phyloP scores from a whole-genome alignment of 2,797 vertebrate species.

The Parotocinclus haroldoi region DNA sequence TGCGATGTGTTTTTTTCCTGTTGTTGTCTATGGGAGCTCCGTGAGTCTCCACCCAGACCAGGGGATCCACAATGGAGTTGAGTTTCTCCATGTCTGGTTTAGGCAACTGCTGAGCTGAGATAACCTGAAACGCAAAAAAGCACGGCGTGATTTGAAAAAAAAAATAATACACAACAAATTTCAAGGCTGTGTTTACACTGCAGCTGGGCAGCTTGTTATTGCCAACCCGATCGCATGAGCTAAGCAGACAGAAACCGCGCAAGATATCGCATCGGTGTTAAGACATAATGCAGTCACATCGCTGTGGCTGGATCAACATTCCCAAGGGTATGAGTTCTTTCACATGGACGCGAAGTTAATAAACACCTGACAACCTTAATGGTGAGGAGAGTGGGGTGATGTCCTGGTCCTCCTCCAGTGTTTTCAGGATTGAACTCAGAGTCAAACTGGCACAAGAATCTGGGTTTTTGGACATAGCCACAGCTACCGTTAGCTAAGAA shows the following conservation, averaged over 20 bases:
- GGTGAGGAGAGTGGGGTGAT: constrained; percentile 64
- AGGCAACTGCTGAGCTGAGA: constrained; percentile 94
- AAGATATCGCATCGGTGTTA: constrained; percentile 1
- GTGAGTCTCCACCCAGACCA: constrained; percentile 86
- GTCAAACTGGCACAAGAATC: constrained; percentile 68
- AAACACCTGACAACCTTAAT: constrained; percentile 68
- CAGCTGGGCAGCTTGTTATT: background rate
- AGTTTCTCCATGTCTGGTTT: constrained; percentile 86
- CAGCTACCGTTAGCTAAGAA: constrained; percentile 84
- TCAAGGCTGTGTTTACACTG: constrained; percentile 1
- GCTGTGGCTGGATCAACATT: constrained; percentile 8
- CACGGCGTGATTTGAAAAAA: background rate
- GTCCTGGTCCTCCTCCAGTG: constrained; percentile 68
- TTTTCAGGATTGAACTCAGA: constrained; percentile 77
- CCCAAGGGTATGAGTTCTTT: background rate
- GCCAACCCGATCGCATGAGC: no score
- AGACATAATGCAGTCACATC: constrained; percentile 17
- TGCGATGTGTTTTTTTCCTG: constrained; percentile 78
- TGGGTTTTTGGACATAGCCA: constrained; percentile 84
- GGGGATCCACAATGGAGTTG: constrained; percentile 90
- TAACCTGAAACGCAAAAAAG: constrained; percentile 73
- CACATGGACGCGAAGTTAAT: background rate
- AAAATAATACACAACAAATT: background rate
- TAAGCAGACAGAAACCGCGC: background rate
- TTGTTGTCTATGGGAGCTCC: constrained; percentile 79